phyloP scores from a whole-genome alignment of 1,140 invertebrate genomes.

The Heterodera carotae region DNA sequence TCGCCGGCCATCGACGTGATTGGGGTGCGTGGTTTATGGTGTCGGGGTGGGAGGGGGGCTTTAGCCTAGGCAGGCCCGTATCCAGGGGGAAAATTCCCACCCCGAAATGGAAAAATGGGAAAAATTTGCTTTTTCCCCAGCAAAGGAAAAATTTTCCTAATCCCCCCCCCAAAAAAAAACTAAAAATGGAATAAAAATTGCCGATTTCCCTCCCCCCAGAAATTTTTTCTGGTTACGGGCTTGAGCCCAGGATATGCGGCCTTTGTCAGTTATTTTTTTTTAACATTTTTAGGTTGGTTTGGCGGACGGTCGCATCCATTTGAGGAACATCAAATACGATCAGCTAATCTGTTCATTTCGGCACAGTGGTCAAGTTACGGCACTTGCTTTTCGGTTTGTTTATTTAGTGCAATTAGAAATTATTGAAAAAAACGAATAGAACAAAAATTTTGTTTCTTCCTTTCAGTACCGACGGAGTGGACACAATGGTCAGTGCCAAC shows the following conservation, averaged over 20 bases:
- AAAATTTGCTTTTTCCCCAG: neutral
- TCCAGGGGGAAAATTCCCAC: no score
- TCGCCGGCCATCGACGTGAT: slow-evolving; percentile 51
- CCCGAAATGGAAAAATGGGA: no score
- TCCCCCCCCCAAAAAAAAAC: no score
- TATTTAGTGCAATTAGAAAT: no score
- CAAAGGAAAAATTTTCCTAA: no score
- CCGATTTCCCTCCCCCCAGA: no score
- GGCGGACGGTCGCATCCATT: slow-evolving; percentile 46
- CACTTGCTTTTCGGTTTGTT: slow-evolving; percentile 46
- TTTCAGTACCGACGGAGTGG: slow-evolving; percentile 51
- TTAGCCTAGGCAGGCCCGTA: no score
- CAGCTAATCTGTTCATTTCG: slow-evolving; percentile 38
- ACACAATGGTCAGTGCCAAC: slow-evolving; percentile 41
- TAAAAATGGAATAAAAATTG: no score
- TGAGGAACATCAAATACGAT: slow-evolving; percentile 47
- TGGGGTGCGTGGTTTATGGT: slow-evolving; percentile 18
- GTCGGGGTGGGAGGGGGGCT: neutral
- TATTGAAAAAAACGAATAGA: neutral
- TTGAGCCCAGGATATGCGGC: no score
- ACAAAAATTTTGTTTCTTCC: slow-evolving; percentile 25
- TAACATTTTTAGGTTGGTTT: slow-evolving; percentile 31
- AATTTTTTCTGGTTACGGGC: no score
- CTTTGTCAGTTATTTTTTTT: no score
- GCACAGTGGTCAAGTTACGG: slow-evolving; percentile 45